phyloP scores from a whole-genome alignment of 2,888 invertebrate genomes.

The Enchytraeus crypticus region DNA sequence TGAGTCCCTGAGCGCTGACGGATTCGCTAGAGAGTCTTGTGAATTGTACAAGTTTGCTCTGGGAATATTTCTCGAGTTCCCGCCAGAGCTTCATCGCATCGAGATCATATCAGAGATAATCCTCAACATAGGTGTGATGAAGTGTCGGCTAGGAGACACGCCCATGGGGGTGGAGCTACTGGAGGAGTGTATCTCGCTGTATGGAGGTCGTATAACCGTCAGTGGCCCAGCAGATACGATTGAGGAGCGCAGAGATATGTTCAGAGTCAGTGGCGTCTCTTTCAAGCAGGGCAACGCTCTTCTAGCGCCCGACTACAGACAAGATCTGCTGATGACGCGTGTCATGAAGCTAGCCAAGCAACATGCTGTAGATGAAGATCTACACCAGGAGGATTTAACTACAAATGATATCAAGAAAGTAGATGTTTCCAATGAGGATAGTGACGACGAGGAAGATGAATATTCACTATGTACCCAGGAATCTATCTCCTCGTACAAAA shows the following conservation, averaged over 20 bases:
- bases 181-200: constrained; percentile 35
- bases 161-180: constrained; percentile 38
- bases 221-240: neutral
- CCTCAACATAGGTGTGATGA: constrained; percentile 39
- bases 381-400: constrained; percentile 7
- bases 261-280: constrained; percentile 35
- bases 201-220: neutral
- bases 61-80: constrained; percentile 15
- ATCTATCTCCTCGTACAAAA: constrained; percentile 41
- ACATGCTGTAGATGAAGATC: constrained; percentile 33
- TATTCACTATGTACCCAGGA: constrained; percentile 31
- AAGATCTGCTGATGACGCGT: constrained; percentile 37
- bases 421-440: constrained; percentile 1
- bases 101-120: constrained; percentile 31
- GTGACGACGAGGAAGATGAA: constrained; percentile 8
- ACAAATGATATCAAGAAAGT: constrained; percentile 22
- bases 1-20: constrained; percentile 7
- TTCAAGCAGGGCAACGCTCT: constrained; percentile 43
- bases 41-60: constrained; percentile 25
- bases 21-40: constrained; percentile 7
- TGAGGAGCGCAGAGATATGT: neutral
- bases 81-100: constrained; percentile 26
- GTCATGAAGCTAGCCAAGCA: constrained; percentile 36
- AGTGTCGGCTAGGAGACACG: constrained; percentile 38
- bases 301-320: constrained; percentile 36